These are phyloP conservation scores for Myripristis jacobus DNA, from an alignment of 2,797 vertebrate genomes.

Conservation along the genomic window DNA sequence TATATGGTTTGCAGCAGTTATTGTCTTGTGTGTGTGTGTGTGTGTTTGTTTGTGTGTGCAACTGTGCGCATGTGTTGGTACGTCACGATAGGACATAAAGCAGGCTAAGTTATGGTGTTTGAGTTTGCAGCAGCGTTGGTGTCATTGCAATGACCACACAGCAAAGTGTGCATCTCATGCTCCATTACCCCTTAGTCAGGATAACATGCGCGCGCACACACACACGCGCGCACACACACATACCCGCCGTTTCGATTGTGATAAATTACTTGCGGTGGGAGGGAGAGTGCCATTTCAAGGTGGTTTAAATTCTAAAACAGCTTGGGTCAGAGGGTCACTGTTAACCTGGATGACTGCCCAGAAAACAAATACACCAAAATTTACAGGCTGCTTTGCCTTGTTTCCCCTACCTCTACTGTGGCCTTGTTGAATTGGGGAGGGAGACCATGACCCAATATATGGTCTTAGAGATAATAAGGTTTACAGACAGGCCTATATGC, in stretches of 20 bases:
- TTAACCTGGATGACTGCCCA: constrained; percentile 75
- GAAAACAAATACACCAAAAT: constrained; percentile 69
- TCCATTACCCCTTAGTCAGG: constrained; percentile 81
- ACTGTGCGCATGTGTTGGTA: constrained; percentile 17
- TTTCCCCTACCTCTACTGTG: constrained; percentile 32
- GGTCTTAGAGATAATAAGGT: constrained; percentile 55
- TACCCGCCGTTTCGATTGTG: constrained; percentile 79
- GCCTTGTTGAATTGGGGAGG: constrained; percentile 37
- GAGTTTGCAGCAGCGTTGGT: constrained; percentile 62
- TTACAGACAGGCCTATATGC: constrained; percentile 39
- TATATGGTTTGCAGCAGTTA: background rate
- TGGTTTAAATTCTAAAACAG: constrained; percentile 83
- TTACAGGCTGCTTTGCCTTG: constrained; percentile 46
- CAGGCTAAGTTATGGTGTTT: constrained; percentile 52
- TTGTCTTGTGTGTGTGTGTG: constrained; percentile 20
- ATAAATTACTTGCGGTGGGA: constrained; percentile 78
- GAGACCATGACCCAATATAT: constrained; percentile 54
- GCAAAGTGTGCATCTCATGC: constrained; percentile 79
- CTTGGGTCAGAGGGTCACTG: constrained; percentile 69
- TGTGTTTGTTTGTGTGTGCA: constrained; percentile 21
- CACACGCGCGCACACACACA: constrained; percentile 27
- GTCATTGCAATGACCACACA: constrained; percentile 71
- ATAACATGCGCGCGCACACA: constrained; percentile 35
- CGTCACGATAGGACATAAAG: constrained; percentile 40
- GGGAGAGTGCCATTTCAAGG: constrained; percentile 81